Base-by-base conservation (phyloP, 2,797 vertebrate species). In the Synaphobranchus kaupii region DNA sequence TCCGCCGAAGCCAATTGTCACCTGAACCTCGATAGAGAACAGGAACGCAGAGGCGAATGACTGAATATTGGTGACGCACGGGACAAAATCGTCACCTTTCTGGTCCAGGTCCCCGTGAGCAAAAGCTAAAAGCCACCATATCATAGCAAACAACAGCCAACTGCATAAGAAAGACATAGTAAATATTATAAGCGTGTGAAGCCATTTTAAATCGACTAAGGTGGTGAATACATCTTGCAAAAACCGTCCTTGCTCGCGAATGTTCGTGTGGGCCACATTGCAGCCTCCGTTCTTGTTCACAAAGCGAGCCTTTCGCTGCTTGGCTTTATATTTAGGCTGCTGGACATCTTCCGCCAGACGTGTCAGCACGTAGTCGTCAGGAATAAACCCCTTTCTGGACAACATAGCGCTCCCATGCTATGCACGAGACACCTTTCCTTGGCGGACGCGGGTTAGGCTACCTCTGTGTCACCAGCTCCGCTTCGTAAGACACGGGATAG, bases 121-220 rank as follows among this genome's bases (percentile, higher is more conserved):
- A 0, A 99, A 99, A 90, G 99, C 98, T 0, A 99, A 94, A 68
- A 99, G 98, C 99, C 99, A 99, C 98, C 98, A 99, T 83, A 97
- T 94, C 98, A 99, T 99, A 86, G 97, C 98, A 7, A 99, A 99
- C 56, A 99, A 97, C 34, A 99, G 95, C 99, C 99, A 99, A 92
- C 97, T 99, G 97, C 99, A 99, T 47, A 99, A 96, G 94, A 98
- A 99, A 17, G 98, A 98, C 98, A 99, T 99, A 92, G 98, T 99
- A 95, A 99, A 99, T 90, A 99, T 99, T 71, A 99, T 91, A 87
- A 99, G 95, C 0, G 98, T 98, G 94, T 99, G 96, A 0, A 97
- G 95, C 99, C 99, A 99, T 94, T 98, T 99, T 47, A 99, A 94
- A 90, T 99, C 99, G 94, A 99, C 99, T 71, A 99, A 93, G 0